A percentile compares a stretch with the other conserved stretches of the same genome.
Evolutionary conservation across 2,113 vertebrate species (phyloP).

Genomic region (Myotis davidii): DNA sequence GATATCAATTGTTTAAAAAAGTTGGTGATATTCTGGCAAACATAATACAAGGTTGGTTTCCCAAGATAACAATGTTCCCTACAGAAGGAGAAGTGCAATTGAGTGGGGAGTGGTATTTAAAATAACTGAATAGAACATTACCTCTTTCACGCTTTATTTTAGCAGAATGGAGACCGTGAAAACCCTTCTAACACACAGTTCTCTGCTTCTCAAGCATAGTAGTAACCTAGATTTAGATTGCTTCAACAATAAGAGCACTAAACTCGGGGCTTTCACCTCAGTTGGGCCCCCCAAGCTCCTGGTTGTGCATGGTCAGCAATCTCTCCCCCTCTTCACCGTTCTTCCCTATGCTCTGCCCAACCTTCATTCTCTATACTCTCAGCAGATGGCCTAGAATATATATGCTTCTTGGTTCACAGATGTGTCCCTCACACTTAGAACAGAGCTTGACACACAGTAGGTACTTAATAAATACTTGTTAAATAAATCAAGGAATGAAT

Average conservation of each 20-base stretch:
- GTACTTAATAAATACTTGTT: not conserved
- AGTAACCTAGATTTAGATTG: not conserved
- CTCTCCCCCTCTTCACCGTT: not conserved
- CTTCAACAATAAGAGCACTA: not conserved
- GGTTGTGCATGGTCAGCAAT: fast-evolving
- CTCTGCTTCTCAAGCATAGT: not conserved
- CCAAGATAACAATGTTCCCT: slow-evolving; percentile 14
- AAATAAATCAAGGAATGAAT: not conserved
- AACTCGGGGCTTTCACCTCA: not conserved
- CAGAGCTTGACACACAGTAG: not conserved
- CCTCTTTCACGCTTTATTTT: not conserved
- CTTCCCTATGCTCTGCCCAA: not conserved
- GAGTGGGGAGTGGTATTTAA: not conserved
- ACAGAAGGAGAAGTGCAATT: not conserved
- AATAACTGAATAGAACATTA: not conserved
- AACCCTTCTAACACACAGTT: not conserved
- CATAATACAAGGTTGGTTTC: not conserved
- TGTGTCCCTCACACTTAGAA: not conserved
- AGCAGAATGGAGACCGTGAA: not conserved
- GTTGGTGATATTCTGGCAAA: not conserved
- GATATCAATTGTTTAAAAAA: not conserved
- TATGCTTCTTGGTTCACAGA: not conserved
- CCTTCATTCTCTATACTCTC: not conserved
- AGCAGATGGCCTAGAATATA: not conserved
- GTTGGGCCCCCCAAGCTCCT: not conserved